Base-by-base conservation (phyloP, 1,140 invertebrate genomes). In the Calliphora vicina region DNA sequence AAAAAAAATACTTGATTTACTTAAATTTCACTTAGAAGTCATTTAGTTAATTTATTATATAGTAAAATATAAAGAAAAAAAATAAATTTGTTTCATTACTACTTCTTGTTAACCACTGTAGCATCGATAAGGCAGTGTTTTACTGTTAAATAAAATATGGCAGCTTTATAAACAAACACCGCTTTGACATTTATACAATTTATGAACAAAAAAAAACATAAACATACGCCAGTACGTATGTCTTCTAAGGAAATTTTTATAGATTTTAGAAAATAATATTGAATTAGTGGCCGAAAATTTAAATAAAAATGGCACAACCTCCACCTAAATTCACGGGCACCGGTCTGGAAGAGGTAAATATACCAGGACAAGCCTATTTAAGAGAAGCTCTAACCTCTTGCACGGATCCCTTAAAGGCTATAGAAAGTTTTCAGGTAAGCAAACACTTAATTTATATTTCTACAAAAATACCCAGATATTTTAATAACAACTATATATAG, bases 351-450 rank as follows among this genome's bases (percentile, higher is more conserved):
- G 96, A 98, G 84, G 93, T 98, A 17, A 97, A 97, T 42, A 97
- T 99, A 84, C 96, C 97, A 13, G 98, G 97, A 0, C 95, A 97
- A 87, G 94, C 94, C 57, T 97, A 94, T 90, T 92, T 99, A 13
- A 93, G 97, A 83, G 97, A 99, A 90, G 96, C 97, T 72, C 92
- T 99, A 2, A 98, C 97, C 26, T 98, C 97, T 87, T 99, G 97
- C 90, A 97, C 97, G 1, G 97, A 99, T 92, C 98, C 98, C 17
- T 89, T 99, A 3, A 97, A 97, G 92, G 97, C 97, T 61, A 99
- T 99, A 85, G 97, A 99, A 93, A 97, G 98, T 92, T 99, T 99
- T 93, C 98, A 99, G 93, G 95, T 95, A 91, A 84, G 85, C 87
- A 85, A 86, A 81, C 13, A 67, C 20, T 10, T 20, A n/a, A 61